Percentiles rank a stretch among this genome's conserved stretches.
Conservation (phyloP, 2,888 invertebrate genomes). For the Drosophila meridiana region DNA sequence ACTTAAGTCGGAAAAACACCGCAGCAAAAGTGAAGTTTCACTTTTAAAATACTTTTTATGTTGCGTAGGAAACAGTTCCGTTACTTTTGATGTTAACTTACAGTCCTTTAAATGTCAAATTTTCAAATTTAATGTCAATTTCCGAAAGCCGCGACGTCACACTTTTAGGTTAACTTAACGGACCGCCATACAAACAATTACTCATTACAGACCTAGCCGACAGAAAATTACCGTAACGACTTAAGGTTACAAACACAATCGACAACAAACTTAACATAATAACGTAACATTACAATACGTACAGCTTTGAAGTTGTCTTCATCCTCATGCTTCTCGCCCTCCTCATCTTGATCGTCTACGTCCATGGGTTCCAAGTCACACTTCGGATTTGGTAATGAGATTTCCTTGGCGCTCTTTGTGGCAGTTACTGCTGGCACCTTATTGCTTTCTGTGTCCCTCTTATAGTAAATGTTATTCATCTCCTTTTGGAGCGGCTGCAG, state of each 20-base stretch:
- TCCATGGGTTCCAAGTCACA: conserved; percentile 72
- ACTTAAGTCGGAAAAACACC: too few relatives aligned
- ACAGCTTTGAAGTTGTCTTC: not conserved
- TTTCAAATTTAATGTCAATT: too few relatives aligned
- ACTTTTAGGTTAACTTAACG: not conserved
- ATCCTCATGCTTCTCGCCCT: not conserved
- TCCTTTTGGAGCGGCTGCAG: conserved; percentile 23
- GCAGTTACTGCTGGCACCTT: conserved; percentile 2
- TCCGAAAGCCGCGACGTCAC: too few relatives aligned
- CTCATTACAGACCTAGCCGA: not conserved
- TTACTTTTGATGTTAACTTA: too few relatives aligned
- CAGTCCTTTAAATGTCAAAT: too few relatives aligned
- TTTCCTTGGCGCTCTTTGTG: not conserved
- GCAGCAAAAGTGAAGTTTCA: too few relatives aligned
- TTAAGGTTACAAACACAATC: not conserved
- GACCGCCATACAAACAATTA: not conserved
- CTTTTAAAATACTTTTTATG: too few relatives aligned
- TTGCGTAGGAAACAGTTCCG: too few relatives aligned
- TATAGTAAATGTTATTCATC: conserved; percentile 4
- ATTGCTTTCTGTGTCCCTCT: conserved; percentile 1
- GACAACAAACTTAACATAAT: not conserved
- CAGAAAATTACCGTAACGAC: not conserved
- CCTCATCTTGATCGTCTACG: conserved; percentile 24
- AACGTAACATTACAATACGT: conserved; percentile 1
- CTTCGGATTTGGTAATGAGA: not conserved